phyloP scores from a whole-genome alignment of 1,140 invertebrate species.

The Aphaenogaster floridana region DNA sequence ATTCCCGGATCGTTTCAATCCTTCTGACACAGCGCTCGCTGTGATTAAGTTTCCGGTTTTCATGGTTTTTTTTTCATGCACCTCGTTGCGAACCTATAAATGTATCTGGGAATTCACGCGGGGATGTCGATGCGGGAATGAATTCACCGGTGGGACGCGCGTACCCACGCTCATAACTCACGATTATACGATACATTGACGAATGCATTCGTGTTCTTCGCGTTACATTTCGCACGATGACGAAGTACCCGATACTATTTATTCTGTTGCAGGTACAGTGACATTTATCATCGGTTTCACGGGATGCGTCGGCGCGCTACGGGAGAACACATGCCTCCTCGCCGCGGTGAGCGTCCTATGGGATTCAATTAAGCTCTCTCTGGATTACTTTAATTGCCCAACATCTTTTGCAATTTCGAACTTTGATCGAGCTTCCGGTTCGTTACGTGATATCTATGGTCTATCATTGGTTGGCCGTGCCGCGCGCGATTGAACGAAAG shows the following conservation, averaged over 20 bases:
- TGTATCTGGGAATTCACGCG: conserved; percentile 27
- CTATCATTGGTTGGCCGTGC: neutral
- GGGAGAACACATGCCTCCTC: conserved; percentile 95
- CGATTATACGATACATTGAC: conserved; percentile 60
- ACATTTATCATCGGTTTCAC: conserved; percentile 98
- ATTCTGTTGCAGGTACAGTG: conserved; percentile 90
- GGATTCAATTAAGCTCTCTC: conserved; percentile 28
- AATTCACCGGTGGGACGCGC: conserved; percentile 44
- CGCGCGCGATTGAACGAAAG: conserved; percentile 35
- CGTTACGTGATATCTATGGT: conserved; percentile 55
- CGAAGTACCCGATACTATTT: conserved; percentile 63
- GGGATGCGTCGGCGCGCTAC: conserved; percentile 98
- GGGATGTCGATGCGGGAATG: conserved; percentile 49
- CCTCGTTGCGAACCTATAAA: conserved; percentile 14
- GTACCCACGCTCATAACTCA: conserved; percentile 41
- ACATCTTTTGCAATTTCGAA: conserved; percentile 49
- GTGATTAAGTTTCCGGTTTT: conserved; percentile 20
- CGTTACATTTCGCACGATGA: conserved; percentile 38
- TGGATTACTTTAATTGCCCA: conserved; percentile 50
- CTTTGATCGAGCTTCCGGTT: conserved; percentile 56
- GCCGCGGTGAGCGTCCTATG: conserved; percentile 91
- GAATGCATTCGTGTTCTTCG: conserved; percentile 45
- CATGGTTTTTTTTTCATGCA: conserved; percentile 10
- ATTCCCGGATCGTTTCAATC: conserved; percentile 20
- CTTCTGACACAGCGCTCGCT: neutral